Conservation (phyloP, 2,888 invertebrate species). For the Idaea biselata region DNA sequence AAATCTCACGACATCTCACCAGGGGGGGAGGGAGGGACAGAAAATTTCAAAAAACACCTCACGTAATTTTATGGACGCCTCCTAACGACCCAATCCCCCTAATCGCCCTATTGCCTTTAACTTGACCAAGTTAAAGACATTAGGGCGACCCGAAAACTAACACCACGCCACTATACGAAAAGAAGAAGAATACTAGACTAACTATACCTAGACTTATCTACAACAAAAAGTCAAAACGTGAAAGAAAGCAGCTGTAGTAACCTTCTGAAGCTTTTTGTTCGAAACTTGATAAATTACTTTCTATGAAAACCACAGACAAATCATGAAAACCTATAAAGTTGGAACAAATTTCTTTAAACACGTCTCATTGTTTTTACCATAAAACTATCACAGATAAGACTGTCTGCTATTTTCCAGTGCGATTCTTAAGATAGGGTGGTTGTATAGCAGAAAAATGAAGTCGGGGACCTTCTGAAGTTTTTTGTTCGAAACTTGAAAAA, state of each 20-base stretch:
- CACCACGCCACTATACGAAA: no score
- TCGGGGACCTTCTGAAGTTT: no score
- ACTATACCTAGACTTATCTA: no score
- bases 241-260: background rate
- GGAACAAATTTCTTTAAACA: background rate
- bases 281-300: background rate
- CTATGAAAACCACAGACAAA: background rate
- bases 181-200: no score
- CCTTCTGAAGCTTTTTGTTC: background rate
- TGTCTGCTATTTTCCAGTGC: background rate
- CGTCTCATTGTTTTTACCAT: background rate
- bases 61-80: no score
- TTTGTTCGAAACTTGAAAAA: background rate
- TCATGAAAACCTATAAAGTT: background rate
- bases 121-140: no score
- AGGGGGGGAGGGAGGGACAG: no score
- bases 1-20: no score
- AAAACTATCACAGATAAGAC: background rate
- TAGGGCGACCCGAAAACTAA: no score
- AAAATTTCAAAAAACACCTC: no score
- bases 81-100: no score
- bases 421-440: background rate
- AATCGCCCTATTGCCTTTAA: no score
- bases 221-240: background rate
- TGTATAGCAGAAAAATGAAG: background rate